Percentiles rank a stretch among this genome's conserved stretches.
Conservation (phyloP, 2,888 invertebrate species). For the Acanthoscelides obtectus region DNA sequence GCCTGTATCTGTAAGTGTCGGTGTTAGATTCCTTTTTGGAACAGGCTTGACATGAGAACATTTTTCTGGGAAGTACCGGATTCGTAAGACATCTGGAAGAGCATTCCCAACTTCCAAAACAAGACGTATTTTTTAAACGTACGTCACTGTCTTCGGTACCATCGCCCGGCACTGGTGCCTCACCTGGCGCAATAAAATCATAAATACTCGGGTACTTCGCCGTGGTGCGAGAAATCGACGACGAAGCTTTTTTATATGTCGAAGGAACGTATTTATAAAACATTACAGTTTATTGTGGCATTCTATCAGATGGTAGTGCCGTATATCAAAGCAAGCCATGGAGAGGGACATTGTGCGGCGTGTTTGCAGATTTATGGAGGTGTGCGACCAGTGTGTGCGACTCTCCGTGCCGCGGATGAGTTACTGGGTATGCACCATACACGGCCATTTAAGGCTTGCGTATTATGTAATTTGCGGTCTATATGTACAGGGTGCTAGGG, state of each 20-base stretch:
- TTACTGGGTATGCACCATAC: not conserved
- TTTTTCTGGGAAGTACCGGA: too few species aligned
- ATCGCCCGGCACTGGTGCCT: constrained; percentile 22
- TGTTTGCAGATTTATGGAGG: constrained; percentile 13
- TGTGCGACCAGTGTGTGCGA: not conserved
- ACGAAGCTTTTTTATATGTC: constrained; percentile 38
- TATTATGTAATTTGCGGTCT: not conserved
- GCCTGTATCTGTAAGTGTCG: too few species aligned
- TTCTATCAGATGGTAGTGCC: constrained; percentile 27
- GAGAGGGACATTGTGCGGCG: constrained; percentile 15
- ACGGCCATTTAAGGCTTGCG: constrained; percentile 11
- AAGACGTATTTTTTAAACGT: too few species aligned
- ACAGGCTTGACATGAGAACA: too few species aligned
- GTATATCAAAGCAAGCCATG: constrained; percentile 26
- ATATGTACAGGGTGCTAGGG: not conserved
- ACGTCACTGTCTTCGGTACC: not conserved
- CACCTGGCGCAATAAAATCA: constrained; percentile 48
- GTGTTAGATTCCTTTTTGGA: too few species aligned
- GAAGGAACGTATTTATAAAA: constrained; percentile 29
- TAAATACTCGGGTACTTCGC: constrained; percentile 39
- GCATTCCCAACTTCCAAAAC: too few species aligned
- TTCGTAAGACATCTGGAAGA: too few species aligned
- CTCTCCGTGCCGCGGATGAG: not conserved
- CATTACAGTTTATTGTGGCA: constrained; percentile 35
- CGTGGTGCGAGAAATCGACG: constrained; percentile 46